Evolutionary conservation across 1,140 invertebrate species (phyloP).

Genomic region (Condylostylus longicornis): DNA sequence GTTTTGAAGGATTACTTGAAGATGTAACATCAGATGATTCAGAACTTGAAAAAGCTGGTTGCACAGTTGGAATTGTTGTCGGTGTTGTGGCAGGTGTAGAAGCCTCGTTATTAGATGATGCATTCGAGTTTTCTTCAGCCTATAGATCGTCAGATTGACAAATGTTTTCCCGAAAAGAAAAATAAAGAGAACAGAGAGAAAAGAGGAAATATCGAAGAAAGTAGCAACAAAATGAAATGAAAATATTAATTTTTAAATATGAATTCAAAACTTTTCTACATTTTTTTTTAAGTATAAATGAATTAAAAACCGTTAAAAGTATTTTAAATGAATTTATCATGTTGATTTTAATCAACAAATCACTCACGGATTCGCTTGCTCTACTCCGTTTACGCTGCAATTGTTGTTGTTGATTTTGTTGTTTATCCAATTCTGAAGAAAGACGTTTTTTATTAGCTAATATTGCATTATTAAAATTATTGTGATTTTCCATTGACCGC

Average conservation of each 20-base stretch:
- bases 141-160: no score
- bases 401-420: slow-evolving; percentile 10
- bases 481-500: slow-evolving; percentile 36
- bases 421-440: slow-evolving; percentile 20
- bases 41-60: slow-evolving; percentile 2
- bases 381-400: slow-evolving; percentile 20
- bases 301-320: background rate
- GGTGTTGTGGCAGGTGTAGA: background rate
- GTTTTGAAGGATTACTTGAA: slow-evolving; percentile 2
- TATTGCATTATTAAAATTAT: slow-evolving; percentile 24
- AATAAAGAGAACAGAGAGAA: background rate
- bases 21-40: background rate
- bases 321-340: slow-evolving; percentile 1
- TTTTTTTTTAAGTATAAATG: background rate
- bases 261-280: background rate
- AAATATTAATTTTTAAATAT: background rate
- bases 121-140: slow-evolving; percentile 30
- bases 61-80: slow-evolving; percentile 4
- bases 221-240: background rate
- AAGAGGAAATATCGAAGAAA: background rate
- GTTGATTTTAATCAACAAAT: background rate
- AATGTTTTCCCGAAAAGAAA: slow-evolving; percentile 13
- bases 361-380: slow-evolving; percentile 26
- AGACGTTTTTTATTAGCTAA: slow-evolving; percentile 26
- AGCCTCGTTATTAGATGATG: slow-evolving; percentile 7